A percentile compares a stretch with the other conserved stretches of the same genome.
Conservation (phyloP, 30 jellyfish, hydroid and myxozoan species). For the Nemopilema nomurai region DNA sequence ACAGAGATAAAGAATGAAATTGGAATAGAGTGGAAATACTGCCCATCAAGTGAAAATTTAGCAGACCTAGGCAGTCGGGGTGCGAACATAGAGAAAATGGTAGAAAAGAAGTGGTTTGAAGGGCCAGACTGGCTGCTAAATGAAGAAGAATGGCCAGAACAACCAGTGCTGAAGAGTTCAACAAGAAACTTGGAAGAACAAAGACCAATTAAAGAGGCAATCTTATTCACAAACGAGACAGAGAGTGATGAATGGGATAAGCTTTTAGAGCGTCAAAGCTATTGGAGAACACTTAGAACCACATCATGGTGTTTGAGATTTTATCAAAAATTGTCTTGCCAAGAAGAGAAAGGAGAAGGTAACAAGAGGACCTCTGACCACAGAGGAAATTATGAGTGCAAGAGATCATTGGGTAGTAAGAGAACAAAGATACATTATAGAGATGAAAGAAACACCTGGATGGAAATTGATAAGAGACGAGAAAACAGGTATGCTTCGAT, state of each 20-base stretch:
- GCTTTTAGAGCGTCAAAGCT: constrained; percentile 26
- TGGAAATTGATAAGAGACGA: not conserved
- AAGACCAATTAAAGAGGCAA: constrained; percentile 15
- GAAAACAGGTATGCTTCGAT: constrained; percentile 19
- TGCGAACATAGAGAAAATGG: constrained; percentile 15
- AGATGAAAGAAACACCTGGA: constrained; percentile 13
- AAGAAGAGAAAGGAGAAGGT: constrained; percentile 32
- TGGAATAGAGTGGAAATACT: constrained; percentile 22
- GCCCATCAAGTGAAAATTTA: constrained; percentile 37
- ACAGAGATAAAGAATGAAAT: constrained; percentile 1
- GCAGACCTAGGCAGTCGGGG: constrained; percentile 41
- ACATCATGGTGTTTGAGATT: constrained; percentile 46
- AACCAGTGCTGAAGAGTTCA: constrained; percentile 11
- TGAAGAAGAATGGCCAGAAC: constrained; percentile 18
- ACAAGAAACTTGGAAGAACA: not conserved
- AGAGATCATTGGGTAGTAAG: constrained; percentile 23
- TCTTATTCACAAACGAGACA: constrained; percentile 12
- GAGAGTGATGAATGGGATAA: constrained; percentile 46
- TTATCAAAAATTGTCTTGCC: constrained; percentile 22
- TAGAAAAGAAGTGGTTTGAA: constrained; percentile 13
- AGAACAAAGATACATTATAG: constrained; percentile 9
- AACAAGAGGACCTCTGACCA: constrained; percentile 38
- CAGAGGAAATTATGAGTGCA: constrained; percentile 11
- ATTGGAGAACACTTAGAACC: constrained; percentile 47
- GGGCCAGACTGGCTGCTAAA: not conserved